These are phyloP conservation scores for Litoditis marina DNA, from an alignment of 2,888 invertebrate genomes.

Conservation along the genomic window DNA sequence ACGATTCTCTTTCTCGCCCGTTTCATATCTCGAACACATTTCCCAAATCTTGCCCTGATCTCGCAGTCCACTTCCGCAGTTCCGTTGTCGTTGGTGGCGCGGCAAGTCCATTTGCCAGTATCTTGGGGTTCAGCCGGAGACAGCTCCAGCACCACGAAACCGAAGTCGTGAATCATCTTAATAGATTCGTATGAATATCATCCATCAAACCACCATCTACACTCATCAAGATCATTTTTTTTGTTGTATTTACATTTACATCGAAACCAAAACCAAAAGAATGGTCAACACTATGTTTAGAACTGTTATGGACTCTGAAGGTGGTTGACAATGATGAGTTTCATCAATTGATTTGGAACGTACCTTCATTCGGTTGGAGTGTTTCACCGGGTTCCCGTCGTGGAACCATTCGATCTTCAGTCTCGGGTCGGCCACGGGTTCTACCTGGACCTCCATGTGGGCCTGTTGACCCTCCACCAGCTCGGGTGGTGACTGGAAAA, in stretches of 20 bases:
- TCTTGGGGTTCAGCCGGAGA: conserved; percentile 84
- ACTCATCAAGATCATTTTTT: too few species aligned
- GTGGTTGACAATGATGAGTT: too few species aligned
- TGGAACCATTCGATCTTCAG: conserved; percentile 65
- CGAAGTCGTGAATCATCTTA: conserved; percentile 77
- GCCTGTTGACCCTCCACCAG: conserved; percentile 91
- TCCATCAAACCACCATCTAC: too few species aligned
- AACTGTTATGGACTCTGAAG: too few species aligned
- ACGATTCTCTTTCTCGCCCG: too few species aligned
- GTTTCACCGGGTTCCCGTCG: conserved; percentile 82
- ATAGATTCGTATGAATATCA: too few species aligned
- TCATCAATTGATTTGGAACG: too few species aligned
- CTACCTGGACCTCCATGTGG: conserved; percentile 89
- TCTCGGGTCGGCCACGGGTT: conserved; percentile 84
- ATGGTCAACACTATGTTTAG: too few species aligned
- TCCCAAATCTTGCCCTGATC: too few species aligned
- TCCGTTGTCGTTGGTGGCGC: conserved; percentile 86
- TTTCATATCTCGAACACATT: too few species aligned
- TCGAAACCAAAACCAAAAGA: too few species aligned
- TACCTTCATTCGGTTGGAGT: conserved; percentile 69
- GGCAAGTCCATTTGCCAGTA: conserved; percentile 80
- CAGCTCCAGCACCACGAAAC: conserved; percentile 86
- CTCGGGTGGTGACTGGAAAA: conserved; percentile 69
- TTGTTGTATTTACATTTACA: too few species aligned
- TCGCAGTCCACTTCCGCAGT: conserved; percentile 85